Conservation (phyloP, 2,888 invertebrate species). For the Drosophila colorata region DNA sequence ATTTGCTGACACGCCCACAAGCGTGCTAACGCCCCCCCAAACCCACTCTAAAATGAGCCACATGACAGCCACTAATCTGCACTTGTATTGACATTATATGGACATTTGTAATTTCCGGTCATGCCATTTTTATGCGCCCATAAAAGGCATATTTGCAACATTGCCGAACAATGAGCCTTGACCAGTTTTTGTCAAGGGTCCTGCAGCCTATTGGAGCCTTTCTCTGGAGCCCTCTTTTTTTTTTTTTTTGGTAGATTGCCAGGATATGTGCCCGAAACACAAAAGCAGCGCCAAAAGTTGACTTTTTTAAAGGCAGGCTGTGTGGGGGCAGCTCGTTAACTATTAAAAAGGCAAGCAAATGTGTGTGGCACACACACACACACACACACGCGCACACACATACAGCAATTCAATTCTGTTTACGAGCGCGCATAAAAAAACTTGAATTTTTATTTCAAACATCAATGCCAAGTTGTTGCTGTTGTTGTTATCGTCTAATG, state of each 20-base stretch:
- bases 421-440: conserved; percentile 83
- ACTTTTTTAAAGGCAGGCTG: conserved; percentile 15
- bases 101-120: conserved; percentile 81
- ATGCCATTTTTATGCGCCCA: conserved; percentile 77
- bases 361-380: conserved; percentile 19
- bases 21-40: too few species aligned
- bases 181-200: conserved; percentile 34
- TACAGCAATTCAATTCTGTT: conserved; percentile 80
- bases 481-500: conserved; percentile 59
- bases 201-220: not conserved
- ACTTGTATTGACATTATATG: conserved; percentile 81
- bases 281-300: conserved; percentile 29
- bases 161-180: conserved; percentile 71
- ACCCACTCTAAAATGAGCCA: conserved; percentile 57
- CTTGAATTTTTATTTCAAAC: conserved; percentile 78
- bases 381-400: conserved; percentile 25
- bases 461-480: conserved; percentile 59
- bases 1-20: conserved; percentile 28
- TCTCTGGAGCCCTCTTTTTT: conserved; percentile 3
- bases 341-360: conserved; percentile 70
- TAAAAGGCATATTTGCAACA: conserved; percentile 77
- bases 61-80: conserved; percentile 80
- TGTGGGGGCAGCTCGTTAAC: conserved; percentile 71
- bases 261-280: conserved; percentile 46
- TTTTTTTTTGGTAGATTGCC: conserved; percentile 37